A percentile compares a stretch with the other conserved stretches of the same genome.
Conservation (phyloP, 2,797 vertebrate genomes). For the Bradypus variegatus region DNA sequence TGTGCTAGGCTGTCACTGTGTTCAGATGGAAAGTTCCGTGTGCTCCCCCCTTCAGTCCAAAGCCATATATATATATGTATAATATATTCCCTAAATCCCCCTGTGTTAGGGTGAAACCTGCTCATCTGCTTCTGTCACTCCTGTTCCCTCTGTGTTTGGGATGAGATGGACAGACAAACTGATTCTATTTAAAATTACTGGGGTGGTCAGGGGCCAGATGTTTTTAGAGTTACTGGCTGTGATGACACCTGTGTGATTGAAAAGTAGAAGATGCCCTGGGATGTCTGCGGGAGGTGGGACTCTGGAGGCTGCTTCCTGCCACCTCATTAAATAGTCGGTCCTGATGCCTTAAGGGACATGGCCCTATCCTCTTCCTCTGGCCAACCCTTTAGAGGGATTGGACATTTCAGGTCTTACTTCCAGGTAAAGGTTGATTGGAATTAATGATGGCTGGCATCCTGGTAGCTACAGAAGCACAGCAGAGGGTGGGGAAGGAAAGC, state of each 20-base stretch:
- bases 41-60: neutral
- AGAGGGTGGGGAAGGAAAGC: neutral
- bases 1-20: neutral
- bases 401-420: neutral
- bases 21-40: neutral
- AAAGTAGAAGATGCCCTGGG: neutral
- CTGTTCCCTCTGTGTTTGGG: neutral
- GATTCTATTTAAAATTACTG: constrained; percentile 28
- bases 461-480: neutral
- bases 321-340: neutral
- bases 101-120: neutral
- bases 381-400: neutral
- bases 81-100: neutral
- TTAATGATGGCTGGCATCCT: neutral
- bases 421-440: neutral
- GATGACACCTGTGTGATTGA: neutral
- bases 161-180: neutral
- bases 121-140: neutral
- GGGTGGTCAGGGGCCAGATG: neutral
- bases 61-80: neutral
- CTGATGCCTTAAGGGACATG: neutral
- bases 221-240: neutral
- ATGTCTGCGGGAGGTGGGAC: neutral
- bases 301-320: neutral
- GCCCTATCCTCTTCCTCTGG: neutral